These are phyloP conservation scores for Trialeurodes vaporariorum DNA, from an alignment of 1,140 invertebrate genomes.

Conservation along the genomic window DNA sequence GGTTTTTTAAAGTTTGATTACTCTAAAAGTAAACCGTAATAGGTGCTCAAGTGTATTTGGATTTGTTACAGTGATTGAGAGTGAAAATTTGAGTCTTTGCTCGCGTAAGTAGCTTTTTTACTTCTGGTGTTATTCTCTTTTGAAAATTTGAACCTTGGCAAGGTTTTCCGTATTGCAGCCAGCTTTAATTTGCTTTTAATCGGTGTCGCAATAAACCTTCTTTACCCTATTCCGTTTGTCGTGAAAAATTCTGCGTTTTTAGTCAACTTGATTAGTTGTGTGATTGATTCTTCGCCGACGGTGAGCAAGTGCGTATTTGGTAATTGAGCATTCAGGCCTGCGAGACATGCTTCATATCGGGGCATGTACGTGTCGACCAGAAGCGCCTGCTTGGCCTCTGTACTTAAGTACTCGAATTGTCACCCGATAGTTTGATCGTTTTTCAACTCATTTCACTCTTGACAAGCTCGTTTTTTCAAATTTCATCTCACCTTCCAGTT, in stretches of 20 bases:
- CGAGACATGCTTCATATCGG: background rate
- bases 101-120: background rate
- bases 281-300: too few relatives aligned
- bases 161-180: background rate
- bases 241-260: too few relatives aligned
- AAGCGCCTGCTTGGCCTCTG: too few relatives aligned
- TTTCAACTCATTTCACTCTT: too few relatives aligned
- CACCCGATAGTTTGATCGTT: too few relatives aligned
- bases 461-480: background rate
- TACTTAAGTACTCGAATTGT: too few relatives aligned
- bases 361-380: background rate
- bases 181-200: background rate
- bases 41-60: background rate
- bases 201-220: too few relatives aligned
- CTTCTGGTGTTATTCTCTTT: background rate
- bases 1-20: background rate
- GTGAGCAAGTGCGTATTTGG: background rate
- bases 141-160: background rate
- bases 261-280: too few relatives aligned
- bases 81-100: background rate
- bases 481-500: background rate
- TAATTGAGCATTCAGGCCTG: background rate
- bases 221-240: too few relatives aligned
- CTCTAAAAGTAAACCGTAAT: background rate
- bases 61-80: background rate